Base-by-base conservation (phyloP, 2,113 vertebrate species). In the Oryzias woworae region DNA sequence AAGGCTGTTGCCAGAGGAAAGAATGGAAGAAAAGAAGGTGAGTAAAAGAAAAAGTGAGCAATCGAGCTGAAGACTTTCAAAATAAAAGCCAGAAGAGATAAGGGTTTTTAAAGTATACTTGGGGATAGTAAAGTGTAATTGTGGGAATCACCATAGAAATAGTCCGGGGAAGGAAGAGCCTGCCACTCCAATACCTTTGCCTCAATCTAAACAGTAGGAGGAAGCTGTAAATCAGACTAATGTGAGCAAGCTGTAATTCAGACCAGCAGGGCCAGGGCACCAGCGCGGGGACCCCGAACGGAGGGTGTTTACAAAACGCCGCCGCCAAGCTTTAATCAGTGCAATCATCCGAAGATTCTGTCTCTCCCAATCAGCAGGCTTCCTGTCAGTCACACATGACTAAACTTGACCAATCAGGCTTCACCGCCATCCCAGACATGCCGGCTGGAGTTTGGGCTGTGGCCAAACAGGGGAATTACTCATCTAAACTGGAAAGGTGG, bases 221-320 rank as follows among this genome's bases (percentile, higher is more conserved):
- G 92, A 92, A 91, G 91, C 87, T 90, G 88, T 93, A 92, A 93
- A 92, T 93, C 91, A 92, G 68, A 63, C 88, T 89, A 90, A 91
- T 89, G 89, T 69, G 53, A 78, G 77, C 69, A 47, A 77, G 87
- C 82, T 77, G 76, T 92, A 92, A 92, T 92, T 92, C 88, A 85
- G 89, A 92, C 85, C 91, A 93, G 92, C 88, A 87, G 89, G 85
- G 82, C 86, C 59, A 47, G 69, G 60, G 79, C 68, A 56, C 67
- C 75, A 47, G 71, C 31, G 64, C 43, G 17, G 69, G 76, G 85
- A 78, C 81, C 85, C 78, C 54, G 24, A 87, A 82, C 62, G 77
- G 79, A 68, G 75, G 80, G 85, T 87, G 85, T 88, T 88, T 83
- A 89, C 82, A 72, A 87, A 87, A 80, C 43, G 67, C 81, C 24